These are phyloP conservation scores for Poicephalus meyeri DNA, from an alignment of 2,113 vertebrate genomes.

Conservation along the genomic window DNA sequence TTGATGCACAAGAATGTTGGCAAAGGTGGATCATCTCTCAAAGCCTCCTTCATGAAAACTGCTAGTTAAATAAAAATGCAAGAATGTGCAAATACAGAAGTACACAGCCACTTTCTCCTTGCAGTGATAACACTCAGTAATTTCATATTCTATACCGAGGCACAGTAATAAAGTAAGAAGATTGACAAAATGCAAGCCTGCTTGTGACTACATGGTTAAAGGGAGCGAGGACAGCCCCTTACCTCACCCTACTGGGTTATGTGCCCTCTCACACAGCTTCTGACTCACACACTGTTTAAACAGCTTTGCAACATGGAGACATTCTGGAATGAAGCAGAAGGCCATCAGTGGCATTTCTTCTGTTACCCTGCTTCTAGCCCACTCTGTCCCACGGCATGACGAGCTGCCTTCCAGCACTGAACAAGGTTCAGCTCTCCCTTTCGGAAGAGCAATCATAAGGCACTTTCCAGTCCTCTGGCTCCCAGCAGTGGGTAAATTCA, in stretches of 20 bases:
- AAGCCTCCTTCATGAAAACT: neutral
- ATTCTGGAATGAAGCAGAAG: neutral
- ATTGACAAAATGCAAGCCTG: neutral
- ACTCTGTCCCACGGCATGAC: neutral
- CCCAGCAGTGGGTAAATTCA: slow-evolving; percentile 28
- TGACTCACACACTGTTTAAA: neutral
- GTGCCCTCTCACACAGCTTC: neutral
- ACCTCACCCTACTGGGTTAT: neutral
- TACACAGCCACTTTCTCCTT: neutral
- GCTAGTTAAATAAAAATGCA: neutral
- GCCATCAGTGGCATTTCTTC: neutral
- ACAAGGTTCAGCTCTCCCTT: neutral
- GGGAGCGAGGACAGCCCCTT: neutral
- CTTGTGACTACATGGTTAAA: neutral
- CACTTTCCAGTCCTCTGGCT: slow-evolving; percentile 2
- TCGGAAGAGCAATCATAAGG: neutral
- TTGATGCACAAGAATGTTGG: neutral
- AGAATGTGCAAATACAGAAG: neutral
- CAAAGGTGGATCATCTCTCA: neutral
- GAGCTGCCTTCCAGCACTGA: neutral
- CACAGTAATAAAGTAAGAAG: neutral
- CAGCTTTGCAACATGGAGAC: neutral
- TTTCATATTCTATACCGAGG: neutral
- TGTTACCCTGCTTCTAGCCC: neutral
- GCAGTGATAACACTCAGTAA: neutral